Evolutionary conservation across 92 coral and sea anemone genomes (phyloP), one percentile per base, ranked within the genome.

Genomic region (Micromussa lordhowensis): DNA sequence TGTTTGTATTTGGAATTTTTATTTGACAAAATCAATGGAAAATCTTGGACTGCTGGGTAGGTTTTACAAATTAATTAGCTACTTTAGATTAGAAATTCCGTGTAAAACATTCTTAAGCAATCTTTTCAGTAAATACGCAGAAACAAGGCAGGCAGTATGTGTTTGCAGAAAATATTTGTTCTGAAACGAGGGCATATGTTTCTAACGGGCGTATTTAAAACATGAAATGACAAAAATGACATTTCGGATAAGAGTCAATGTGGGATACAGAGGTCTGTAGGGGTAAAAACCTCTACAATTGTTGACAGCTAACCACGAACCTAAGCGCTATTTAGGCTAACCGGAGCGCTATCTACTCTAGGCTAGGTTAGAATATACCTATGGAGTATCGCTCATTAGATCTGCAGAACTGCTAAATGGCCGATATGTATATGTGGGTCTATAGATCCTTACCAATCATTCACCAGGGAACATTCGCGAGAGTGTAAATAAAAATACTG

Each of bases 41-140:
- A 83, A 72, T 31, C 87, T 83, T 12, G 87, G 79, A 13, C 66
- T 83, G 79, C 7, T 70, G 34, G 87, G 87, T 83, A 70, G 68
- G 55, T 70, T 69, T 13, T 44, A 38, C 32, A 14, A 35, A 32
- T 4, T 19, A 1, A 35, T 22, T 38, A 13, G 11, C 22, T 71
- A 71, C 49, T 31, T n/a, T 68, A 5, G 19, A 32, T n/a, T 10
- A 0, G 1, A 61, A 64, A 64, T 63, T 64, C 5, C 70, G 70
- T 13, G 32, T 30, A n/a, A n/a, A 17, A 3, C n/a, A 64, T n/a
- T 26, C 32, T 7, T 0, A 64, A n/a, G 70, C 31, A 13, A 64
- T n/a, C 32, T n/a, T 30, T 63, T 63, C 68, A 58, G 64, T 58
- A 58, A 17, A 58, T 58, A 58, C n/a, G 5, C 68, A 5, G 68